Evolutionary conservation across 2,888 invertebrate genomes (phyloP).

Genomic region (Metellina segmentata): DNA sequence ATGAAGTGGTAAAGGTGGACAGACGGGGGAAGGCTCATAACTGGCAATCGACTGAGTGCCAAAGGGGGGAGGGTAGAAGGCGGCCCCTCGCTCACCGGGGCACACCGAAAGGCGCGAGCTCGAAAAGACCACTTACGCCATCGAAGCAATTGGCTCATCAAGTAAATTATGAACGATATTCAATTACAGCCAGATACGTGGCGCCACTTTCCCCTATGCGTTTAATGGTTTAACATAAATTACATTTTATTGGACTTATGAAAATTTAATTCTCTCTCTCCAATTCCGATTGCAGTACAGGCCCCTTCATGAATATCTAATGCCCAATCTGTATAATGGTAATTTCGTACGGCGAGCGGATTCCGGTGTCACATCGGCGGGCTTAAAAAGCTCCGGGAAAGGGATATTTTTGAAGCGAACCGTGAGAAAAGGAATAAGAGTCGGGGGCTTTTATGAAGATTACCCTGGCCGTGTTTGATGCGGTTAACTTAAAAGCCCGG

Average conservation of each 20-base stretch:
- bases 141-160: slow-evolving; percentile 74
- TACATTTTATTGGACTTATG: slow-evolving; percentile 77
- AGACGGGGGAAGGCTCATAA: slow-evolving; percentile 31
- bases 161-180: slow-evolving; percentile 77
- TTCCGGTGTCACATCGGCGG: slow-evolving; percentile 45
- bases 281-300: slow-evolving; percentile 12
- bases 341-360: slow-evolving; percentile 38
- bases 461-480: slow-evolving; percentile 55
- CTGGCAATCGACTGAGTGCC: slow-evolving; percentile 14
- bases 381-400: slow-evolving; percentile 59
- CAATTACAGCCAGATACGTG: slow-evolving; percentile 69
- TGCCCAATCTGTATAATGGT: slow-evolving; percentile 76
- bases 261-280: slow-evolving; percentile 74
- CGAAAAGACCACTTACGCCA: slow-evolving; percentile 65
- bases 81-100: neutral
- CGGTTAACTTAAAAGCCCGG: slow-evolving; percentile 55
- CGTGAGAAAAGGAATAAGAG: slow-evolving; percentile 34
- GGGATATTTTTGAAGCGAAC: slow-evolving; percentile 67
- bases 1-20: slow-evolving; percentile 11
- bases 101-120: slow-evolving; percentile 61
- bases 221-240: slow-evolving; percentile 77
- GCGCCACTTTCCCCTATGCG: slow-evolving; percentile 58
- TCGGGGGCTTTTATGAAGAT: slow-evolving; percentile 72
- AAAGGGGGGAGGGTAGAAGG: neutral
- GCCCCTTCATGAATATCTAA: slow-evolving; percentile 71